phyloP scores from a whole-genome alignment of 2,888 invertebrate genomes.

The Erebia palarica region DNA sequence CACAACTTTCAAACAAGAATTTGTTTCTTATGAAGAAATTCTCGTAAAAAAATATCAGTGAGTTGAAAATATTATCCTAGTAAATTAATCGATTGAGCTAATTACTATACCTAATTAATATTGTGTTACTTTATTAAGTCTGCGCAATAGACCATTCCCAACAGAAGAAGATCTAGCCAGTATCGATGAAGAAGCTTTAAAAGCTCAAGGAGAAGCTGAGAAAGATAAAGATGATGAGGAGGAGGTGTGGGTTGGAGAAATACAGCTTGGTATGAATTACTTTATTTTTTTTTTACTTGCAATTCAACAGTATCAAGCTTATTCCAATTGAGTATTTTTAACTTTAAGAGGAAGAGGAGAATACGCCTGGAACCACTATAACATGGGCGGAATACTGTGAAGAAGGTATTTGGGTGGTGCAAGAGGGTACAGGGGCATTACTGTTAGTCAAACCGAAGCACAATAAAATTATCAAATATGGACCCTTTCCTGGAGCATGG shows the following conservation, averaged over 20 bases:
- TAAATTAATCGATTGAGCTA: neutral
- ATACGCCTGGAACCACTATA: conserved; percentile 63
- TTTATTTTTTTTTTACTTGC: too few relatives aligned
- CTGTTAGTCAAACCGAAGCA: conserved; percentile 60
- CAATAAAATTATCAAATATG: conserved; percentile 68
- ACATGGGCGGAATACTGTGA: conserved; percentile 72
- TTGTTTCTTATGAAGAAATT: conserved; percentile 63
- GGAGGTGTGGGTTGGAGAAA: conserved; percentile 78
- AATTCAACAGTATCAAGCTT: too few relatives aligned
- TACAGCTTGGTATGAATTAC: conserved; percentile 82
- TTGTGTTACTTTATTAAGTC: conserved; percentile 47
- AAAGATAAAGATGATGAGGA: conserved; percentile 74
- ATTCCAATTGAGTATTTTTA: neutral
- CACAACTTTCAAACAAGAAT: conserved; percentile 69
- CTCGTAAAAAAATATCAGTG: conserved; percentile 72
- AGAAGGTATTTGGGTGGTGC: conserved; percentile 70
- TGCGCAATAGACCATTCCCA: conserved; percentile 72
- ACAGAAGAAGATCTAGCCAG: conserved; percentile 75
- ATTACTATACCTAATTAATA: neutral
- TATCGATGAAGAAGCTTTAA: conserved; percentile 81
- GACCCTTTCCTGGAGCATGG: conserved; percentile 70
- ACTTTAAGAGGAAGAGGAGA: conserved; percentile 66
- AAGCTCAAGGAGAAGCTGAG: conserved; percentile 58
- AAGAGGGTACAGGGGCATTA: conserved; percentile 67
- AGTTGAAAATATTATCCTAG: conserved; percentile 45